Base-by-base conservation (phyloP, 2,797 vertebrate species). In the Lepilemur septentrionalis region DNA sequence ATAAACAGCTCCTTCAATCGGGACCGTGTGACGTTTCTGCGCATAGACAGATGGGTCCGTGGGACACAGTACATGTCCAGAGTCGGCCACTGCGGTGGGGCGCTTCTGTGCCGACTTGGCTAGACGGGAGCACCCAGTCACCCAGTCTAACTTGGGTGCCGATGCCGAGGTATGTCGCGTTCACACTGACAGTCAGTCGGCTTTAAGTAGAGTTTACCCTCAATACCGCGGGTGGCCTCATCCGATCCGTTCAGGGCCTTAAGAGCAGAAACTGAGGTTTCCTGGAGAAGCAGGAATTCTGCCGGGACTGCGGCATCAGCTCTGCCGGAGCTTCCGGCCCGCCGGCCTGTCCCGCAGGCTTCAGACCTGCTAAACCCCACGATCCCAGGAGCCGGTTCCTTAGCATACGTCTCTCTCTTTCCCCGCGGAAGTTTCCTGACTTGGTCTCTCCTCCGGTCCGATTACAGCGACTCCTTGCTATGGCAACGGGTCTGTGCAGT, bases 161-260 rank as follows among this genome's bases (percentile, higher is more conserved):
- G 15, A 43, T 9, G 23, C 4, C 0, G 0, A 8, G 57, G 32
- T 4, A 0, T 28, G 18, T 7, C 4, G 25, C 1, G 32, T 1
- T 17, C 13, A 10, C 43, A 4, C 6, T 43, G 1, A 0, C 38
- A 7, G 1, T 2, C 4, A 3, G 28, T 1, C 8, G 41, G 4
- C 65, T 70, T 22, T n/a, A 22, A 18, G 18, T 5, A 6, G 13
- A 15, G 73, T 1, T 17, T 3, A 2, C 35, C 38, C 8, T 25
- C 18, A 1, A 0, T 14, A 3, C 28, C 0, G 5, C 4, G 35
- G 22, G 20, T 55, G 25, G 30, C 41, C 57, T 81, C 48, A 3
- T 4, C 13, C 35, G 7, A 5, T 32, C 17, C 25, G 28, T 22
- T 14, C 25, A 57, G 30, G 50, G 23, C 12, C 59, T 83, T 48